Evolutionary conservation across 2,113 vertebrate species (phyloP).

Genomic region (Esox niger): DNA sequence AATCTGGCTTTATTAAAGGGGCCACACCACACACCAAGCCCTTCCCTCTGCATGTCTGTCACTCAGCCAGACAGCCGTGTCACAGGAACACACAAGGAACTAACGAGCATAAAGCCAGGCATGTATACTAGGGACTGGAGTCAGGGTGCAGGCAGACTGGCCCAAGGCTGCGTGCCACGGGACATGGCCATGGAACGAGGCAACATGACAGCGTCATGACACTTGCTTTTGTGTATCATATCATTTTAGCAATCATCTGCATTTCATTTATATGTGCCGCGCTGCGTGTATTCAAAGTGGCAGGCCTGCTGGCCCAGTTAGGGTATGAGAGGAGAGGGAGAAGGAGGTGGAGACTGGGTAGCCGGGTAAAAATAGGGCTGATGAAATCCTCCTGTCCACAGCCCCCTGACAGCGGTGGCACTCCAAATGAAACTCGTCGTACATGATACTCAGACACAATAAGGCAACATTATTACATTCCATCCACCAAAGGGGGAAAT

Average conservation of each 20-base stretch:
- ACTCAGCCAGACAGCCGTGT: conserved; percentile 44
- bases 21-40: conserved; percentile 41
- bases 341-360: neutral
- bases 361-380: conserved; percentile 58
- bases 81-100: conserved; percentile 49
- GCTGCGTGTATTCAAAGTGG: conserved; percentile 58
- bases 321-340: conserved; percentile 52
- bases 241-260: conserved; percentile 75
- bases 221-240: conserved; percentile 69
- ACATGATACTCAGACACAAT: conserved; percentile 52
- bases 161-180: conserved; percentile 60
- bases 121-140: neutral
- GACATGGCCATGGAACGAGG: conserved; percentile 38
- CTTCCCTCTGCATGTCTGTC: conserved; percentile 56
- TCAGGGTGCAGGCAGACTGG: conserved; percentile 21
- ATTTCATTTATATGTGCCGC: conserved; percentile 63
- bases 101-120: conserved; percentile 25
- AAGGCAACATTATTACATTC: conserved; percentile 58
- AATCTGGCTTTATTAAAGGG: conserved; percentile 37
- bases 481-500: conserved; percentile 52
- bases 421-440: conserved; percentile 50
- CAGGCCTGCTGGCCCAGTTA: conserved; percentile 71
- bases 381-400: conserved; percentile 65
- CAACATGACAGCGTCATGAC: conserved; percentile 65
- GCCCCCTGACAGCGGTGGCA: conserved; percentile 57